Percentiles rank a stretch among this genome's conserved stretches.
Evolutionary conservation across 1,140 invertebrate genomes (phyloP).

Genomic region (Orchestia grillus): DNA sequence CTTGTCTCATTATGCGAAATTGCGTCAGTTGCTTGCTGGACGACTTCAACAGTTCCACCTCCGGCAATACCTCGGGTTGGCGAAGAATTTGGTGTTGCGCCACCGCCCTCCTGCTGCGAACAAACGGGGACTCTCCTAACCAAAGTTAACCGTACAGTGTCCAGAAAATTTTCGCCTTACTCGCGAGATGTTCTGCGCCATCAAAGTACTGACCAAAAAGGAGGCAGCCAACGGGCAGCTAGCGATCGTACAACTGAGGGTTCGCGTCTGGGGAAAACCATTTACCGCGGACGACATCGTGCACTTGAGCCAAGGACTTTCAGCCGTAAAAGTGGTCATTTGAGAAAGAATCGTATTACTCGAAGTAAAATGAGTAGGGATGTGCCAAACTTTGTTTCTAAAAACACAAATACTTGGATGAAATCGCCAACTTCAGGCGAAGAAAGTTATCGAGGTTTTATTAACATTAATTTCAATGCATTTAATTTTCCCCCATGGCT

Average conservation of each 20-base stretch:
- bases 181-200: not conserved
- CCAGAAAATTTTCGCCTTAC: not conserved
- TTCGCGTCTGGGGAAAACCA: not conserved
- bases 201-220: not conserved
- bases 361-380: not conserved
- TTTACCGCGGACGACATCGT: not conserved
- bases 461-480: not conserved
- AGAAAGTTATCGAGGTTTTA: not conserved
- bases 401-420: not conserved
- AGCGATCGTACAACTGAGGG: not conserved
- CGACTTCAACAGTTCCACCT: not conserved
- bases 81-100: not conserved
- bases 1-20: not conserved
- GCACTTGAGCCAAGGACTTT: not conserved
- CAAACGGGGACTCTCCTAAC: not conserved
- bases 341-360: not conserved
- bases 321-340: not conserved
- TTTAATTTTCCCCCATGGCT: not conserved
- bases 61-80: no score
- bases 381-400: not conserved
- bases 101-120: not conserved
- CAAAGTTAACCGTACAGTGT: not conserved
- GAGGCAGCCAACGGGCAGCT: not conserved
- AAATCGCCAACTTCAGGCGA: not conserved
- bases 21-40: not conserved